Base-by-base conservation (phyloP, 2,113 vertebrate genomes). In the Colius striatus region DNA sequence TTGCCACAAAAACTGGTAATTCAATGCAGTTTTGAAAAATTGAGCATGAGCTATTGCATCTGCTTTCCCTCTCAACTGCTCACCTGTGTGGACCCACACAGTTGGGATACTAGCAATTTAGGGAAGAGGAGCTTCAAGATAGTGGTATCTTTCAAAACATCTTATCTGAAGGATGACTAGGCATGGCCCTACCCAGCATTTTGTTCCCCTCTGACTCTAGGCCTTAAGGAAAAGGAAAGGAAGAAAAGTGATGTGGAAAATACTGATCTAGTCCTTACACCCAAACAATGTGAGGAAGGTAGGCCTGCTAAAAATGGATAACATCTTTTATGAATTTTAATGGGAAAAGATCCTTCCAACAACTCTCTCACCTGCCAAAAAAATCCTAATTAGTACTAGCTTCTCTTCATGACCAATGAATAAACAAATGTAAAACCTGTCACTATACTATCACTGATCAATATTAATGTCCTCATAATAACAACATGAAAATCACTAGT, bases 271-370 rank as follows among this genome's bases (percentile, higher is more conserved):
- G 43, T 11, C 22, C 30, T 71, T 57, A 32, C 34, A 91, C 11
- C 6, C 0, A 0, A 43, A 72, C 6, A 3, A 2, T 41, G 11
- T 60, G 34, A 74, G 38, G 12, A 50, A 71, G 9, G 14, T 27
- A 50, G 10, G 25, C 7, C 43, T 78, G 12, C 14, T 82, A n/a
- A 34, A 70, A 29, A 45, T 18, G 10, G 17, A 83, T 38, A 53
- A 25, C 48, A 4, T 25, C 0, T 41, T 47, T 75, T 57, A 45
- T 41, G 29, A 61, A 6, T 48, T 81, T 58, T 67, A 47, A 27
- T 18, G 5, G 10, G 55, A 92, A 86, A 77, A 66, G 32, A 32
- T 6, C 41, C 25, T 60, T 84, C 29, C 54, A 4, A 43, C 10
- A 29, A 34, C 16, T 38, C 17, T 73, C 16, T 30, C n/a, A 25